Percentiles rank a stretch among this genome's conserved stretches.
Evolutionary conservation across 2,797 vertebrate species (phyloP).

Genomic region (Sebastes vulpes): DNA sequence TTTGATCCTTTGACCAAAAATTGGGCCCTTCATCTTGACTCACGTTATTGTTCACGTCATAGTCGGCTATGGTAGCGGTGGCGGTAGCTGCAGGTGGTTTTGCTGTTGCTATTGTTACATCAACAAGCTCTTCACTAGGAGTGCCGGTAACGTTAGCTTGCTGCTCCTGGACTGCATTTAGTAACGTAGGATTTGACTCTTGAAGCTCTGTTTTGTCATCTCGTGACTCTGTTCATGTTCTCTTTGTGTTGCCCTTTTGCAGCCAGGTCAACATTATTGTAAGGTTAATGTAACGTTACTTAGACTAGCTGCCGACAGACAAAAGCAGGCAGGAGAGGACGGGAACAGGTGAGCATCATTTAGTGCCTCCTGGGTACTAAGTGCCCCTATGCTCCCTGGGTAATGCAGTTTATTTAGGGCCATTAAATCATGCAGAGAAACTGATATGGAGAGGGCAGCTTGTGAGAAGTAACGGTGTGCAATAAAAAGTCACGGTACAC

Average conservation of each 20-base stretch:
- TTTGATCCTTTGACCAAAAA: not conserved
- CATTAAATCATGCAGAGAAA: not conserved
- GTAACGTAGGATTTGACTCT: not conserved
- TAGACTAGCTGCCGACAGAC: not conserved
- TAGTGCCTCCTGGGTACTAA: not conserved
- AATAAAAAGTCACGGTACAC: not conserved
- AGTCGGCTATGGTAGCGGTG: not conserved
- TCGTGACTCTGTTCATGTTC: not conserved
- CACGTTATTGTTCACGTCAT: not conserved
- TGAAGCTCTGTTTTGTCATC: not conserved
- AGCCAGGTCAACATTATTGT: not conserved
- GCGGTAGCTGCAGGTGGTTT: not conserved
- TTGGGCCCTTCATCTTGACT: not conserved
- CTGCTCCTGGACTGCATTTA: not conserved
- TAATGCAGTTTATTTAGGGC: not conserved
- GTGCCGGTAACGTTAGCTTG: not conserved
- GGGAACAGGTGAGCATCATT: not conserved
- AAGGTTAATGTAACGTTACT: not conserved
- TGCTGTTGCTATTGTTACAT: not conserved
- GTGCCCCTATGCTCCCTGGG: not conserved
- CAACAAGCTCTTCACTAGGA: not conserved
- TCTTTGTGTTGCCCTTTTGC: not conserved
- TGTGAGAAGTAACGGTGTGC: not conserved
- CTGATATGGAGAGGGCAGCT: not conserved
- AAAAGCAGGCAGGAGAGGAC: not conserved